Evolutionary conservation across 2,113 vertebrate genomes (phyloP).

Genomic region (Takifugu bimaculatus): DNA sequence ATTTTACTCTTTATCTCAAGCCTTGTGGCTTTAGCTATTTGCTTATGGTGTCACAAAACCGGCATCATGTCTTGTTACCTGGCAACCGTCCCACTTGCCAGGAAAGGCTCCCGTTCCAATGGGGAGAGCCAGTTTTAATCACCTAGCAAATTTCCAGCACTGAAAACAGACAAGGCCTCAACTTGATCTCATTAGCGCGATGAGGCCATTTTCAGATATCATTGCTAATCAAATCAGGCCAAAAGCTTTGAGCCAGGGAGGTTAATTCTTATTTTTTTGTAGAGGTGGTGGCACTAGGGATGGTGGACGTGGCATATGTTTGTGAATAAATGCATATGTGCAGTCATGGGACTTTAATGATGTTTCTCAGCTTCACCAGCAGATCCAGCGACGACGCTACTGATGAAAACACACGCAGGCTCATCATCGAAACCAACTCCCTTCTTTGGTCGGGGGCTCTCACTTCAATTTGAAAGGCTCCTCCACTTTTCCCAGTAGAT

Average conservation of each 20-base stretch:
- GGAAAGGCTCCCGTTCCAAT: slow-evolving; percentile 67
- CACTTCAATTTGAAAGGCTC: slow-evolving; percentile 71
- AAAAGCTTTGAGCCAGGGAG: slow-evolving; percentile 66
- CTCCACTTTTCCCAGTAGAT: slow-evolving; percentile 69
- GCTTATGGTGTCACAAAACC: slow-evolving; percentile 58
- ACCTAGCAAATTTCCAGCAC: slow-evolving; percentile 79
- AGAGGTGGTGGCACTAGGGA: slow-evolving; percentile 6
- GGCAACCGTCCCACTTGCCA: slow-evolving; percentile 79
- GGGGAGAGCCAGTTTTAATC: slow-evolving; percentile 79
- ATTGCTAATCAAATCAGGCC: slow-evolving; percentile 86
- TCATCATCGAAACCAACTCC: slow-evolving; percentile 41
- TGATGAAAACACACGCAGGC: slow-evolving; percentile 8
- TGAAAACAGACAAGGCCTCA: slow-evolving; percentile 81
- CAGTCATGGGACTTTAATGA: slow-evolving; percentile 19
- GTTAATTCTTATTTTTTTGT: slow-evolving; percentile 18
- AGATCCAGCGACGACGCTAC: neutral
- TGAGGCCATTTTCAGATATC: slow-evolving; percentile 86
- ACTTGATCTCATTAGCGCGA: slow-evolving; percentile 86
- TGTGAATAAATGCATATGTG: slow-evolving; percentile 23
- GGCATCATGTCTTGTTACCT: slow-evolving; percentile 77
- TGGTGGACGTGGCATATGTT: slow-evolving; percentile 47
- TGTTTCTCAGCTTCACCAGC: slow-evolving; percentile 15
- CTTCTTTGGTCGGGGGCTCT: slow-evolving; percentile 59
- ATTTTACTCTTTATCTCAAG: slow-evolving; percentile 25
- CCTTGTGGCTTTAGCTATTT: slow-evolving; percentile 51